A percentile compares a stretch with the other conserved stretches of the same genome.
Evolutionary conservation across 2,888 invertebrate genomes (phyloP).

Genomic region (Torymus aiolomorphi): DNA sequence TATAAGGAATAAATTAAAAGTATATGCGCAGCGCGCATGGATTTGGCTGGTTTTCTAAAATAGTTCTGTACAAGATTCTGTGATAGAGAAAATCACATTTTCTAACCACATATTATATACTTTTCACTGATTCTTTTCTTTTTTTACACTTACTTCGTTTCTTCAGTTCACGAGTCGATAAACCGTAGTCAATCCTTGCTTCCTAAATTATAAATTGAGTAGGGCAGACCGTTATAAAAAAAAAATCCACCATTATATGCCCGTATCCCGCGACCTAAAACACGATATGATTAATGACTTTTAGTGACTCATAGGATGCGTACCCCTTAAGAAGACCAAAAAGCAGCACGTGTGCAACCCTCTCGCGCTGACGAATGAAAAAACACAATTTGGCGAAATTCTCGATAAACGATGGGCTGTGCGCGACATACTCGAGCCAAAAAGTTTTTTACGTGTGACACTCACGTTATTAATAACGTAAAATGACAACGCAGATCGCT

Average conservation of each 20-base stretch:
- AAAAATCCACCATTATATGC: constrained; percentile 12
- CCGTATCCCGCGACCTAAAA: constrained; percentile 28
- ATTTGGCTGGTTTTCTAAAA: too few relatives aligned
- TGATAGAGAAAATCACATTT: too few relatives aligned
- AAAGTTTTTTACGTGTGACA: constrained; percentile 47
- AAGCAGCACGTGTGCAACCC: constrained; percentile 46
- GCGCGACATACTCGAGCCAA: constrained; percentile 4
- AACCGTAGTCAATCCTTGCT: not conserved
- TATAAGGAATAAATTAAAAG: too few relatives aligned
- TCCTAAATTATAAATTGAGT: constrained; percentile 31
- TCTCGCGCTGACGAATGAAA: constrained; percentile 55
- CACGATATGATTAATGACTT: constrained; percentile 53
- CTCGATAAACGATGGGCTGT: constrained; percentile 57
- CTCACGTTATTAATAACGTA: constrained; percentile 51
- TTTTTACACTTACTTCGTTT: too few relatives aligned
- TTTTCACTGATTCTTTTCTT: too few relatives aligned
- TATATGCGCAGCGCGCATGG: too few relatives aligned
- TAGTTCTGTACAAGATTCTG: too few relatives aligned
- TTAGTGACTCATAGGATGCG: constrained; percentile 47
- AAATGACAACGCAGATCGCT: constrained; percentile 50
- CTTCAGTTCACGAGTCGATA: too few relatives aligned
- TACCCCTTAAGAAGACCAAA: constrained; percentile 23
- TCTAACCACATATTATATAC: too few relatives aligned
- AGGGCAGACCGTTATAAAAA: constrained; percentile 2
- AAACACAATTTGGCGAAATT: constrained; percentile 57